phyloP scores from a whole-genome alignment of 1,140 invertebrate genomes.

The Zaprionus gabonicus region DNA sequence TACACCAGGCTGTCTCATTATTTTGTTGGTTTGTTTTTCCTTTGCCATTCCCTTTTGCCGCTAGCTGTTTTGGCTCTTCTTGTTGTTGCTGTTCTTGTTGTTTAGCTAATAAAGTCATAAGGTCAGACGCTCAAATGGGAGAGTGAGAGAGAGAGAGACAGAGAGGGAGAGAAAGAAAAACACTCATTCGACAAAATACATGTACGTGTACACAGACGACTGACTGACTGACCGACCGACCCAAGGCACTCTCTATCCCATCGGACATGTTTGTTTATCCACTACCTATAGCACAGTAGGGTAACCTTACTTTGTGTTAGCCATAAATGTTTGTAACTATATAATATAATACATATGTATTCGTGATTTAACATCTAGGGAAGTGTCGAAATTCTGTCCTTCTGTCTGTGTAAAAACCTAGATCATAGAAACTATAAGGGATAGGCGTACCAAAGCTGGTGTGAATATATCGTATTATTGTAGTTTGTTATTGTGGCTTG shows the following conservation, averaged over 20 bases:
- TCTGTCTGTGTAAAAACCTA: too few species aligned
- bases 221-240: slow-evolving; percentile 13
- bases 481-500: too few species aligned
- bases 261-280: not conserved
- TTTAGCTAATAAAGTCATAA: slow-evolving; percentile 73
- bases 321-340: too few species aligned
- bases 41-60: slow-evolving; percentile 18
- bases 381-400: too few species aligned
- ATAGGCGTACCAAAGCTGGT: too few species aligned
- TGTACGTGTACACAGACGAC: slow-evolving; percentile 15
- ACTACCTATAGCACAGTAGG: too few species aligned
- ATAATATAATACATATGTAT: too few species aligned
- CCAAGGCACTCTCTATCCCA: slow-evolving; percentile 14
- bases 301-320: too few species aligned
- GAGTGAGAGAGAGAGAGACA: not conserved
- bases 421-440: too few species aligned
- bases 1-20: slow-evolving; percentile 69
- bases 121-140: slow-evolving; percentile 54
- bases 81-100: slow-evolving; percentile 24
- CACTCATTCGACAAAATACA: slow-evolving; percentile 21
- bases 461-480: too few species aligned
- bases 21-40: slow-evolving; percentile 42
- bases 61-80: slow-evolving; percentile 7
- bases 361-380: too few species aligned
- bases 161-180: slow-evolving; percentile 14